Evolutionary conservation across 2,113 vertebrate species (phyloP), one percentile per base, ranked within the genome.

Genomic region (Aramus guarauna): DNA sequence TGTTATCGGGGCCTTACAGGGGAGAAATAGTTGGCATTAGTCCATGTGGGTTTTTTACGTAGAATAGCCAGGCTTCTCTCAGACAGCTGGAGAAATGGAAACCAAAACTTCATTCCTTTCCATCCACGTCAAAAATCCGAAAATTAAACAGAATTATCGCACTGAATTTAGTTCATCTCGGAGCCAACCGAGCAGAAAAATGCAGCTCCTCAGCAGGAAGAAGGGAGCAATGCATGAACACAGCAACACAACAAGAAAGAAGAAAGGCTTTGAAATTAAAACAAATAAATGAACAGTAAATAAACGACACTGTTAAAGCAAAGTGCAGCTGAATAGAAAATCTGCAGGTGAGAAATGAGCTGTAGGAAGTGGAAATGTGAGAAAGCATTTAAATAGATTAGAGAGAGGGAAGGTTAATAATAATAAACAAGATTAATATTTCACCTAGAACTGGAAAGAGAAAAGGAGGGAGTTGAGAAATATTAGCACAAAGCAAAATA

Each of bases 361-460:
- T 64, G 86, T 56, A 26, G 83, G 56, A 85, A 87, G 88, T 72
- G 55, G 56, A 93, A 96, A 92, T 95, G 88, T 52, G 86, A 89
- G 92, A 89, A 92, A 95, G 89, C 95, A 76, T 94, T 95, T 91
- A 94, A 95, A 94, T 56, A 87, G 85, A 91, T 96, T 91, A 89
- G 84, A 56, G 60, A 48, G 37, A 72, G 58, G 76, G 75, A 67
- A 91, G 45, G 76, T 87, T 92, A 83, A 92, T 95, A 94, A 84
- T 75, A 91, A 93, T 83, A 90, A 95, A 92, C 52, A 91, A 81
- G 86, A 89, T 77, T 78, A 94, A 93, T 95, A 92, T 95, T 94
- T 94, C 60, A 91, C 63, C 37, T 50, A 59, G 90, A 53, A 63
- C 62, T 85, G 53, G 66, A 41, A 71, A 77, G 50, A 73, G 55